Conservation (phyloP, 53 echinoderm and acorn worm species). For the Glandiceps talaboti region DNA sequence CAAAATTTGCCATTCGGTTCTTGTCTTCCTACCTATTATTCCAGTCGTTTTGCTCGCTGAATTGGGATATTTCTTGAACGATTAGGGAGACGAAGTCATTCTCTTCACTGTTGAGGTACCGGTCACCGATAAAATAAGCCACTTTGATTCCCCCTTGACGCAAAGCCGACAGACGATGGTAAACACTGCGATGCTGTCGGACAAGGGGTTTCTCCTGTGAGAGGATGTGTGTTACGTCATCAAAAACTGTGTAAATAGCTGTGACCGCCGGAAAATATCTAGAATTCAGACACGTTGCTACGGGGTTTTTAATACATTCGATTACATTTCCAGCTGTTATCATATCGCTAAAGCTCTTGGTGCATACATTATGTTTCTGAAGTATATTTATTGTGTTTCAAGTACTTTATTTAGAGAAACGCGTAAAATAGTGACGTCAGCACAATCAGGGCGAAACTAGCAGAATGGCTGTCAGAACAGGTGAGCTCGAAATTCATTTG, state of each 20-base stretch:
- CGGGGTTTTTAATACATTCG: too few relatives aligned
- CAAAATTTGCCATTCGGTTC: too few relatives aligned
- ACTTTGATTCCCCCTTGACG: too few relatives aligned
- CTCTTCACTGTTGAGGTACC: slow-evolving; percentile 47
- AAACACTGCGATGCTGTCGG: too few relatives aligned
- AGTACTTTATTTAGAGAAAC: too few relatives aligned
- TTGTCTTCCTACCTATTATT: slow-evolving; percentile 6
- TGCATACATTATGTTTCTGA: too few relatives aligned
- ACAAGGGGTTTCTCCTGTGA: too few relatives aligned
- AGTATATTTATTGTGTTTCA: not conserved
- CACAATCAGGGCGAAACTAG: not conserved
- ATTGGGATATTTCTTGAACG: slow-evolving; percentile 44
- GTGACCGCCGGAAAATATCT: not conserved
- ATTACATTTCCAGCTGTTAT: too few relatives aligned
- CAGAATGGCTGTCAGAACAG: not conserved
- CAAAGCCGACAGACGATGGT: too few relatives aligned
- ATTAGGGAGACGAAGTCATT: slow-evolving; percentile 53
- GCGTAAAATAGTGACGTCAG: not conserved
- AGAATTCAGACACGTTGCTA: not conserved
- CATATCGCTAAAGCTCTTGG: not conserved
- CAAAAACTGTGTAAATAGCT: not conserved
- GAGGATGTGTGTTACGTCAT: not conserved
- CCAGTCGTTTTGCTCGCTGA: slow-evolving; percentile 1
- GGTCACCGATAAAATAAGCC: slow-evolving; percentile 69
- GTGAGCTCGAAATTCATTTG: too few relatives aligned